phyloP scores from a whole-genome alignment of 1,140 invertebrate genomes.

The Brevipalpus yothersi region DNA sequence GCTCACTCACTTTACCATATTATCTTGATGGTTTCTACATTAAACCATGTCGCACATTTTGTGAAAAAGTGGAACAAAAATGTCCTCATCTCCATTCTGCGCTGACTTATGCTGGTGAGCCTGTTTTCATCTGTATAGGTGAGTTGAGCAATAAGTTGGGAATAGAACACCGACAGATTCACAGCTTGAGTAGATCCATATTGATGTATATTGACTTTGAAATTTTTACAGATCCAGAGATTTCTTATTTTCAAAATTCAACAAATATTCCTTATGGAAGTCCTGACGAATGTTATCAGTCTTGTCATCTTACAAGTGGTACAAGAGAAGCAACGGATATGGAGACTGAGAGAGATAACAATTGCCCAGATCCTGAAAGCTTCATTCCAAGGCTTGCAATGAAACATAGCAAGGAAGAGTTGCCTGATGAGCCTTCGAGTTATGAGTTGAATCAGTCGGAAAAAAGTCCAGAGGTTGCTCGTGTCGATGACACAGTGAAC shows the following conservation, averaged over 20 bases:
- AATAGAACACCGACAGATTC: neutral
- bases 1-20: slow-evolving; percentile 12
- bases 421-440: no score
- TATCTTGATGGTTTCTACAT: slow-evolving; percentile 4
- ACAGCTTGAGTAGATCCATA: no score
- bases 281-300: neutral
- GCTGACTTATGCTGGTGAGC: slow-evolving; percentile 15
- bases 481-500: no score
- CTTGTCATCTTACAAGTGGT: neutral
- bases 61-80: slow-evolving; percentile 14
- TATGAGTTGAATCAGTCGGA: no score
- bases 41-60: slow-evolving; percentile 13
- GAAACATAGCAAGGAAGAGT: no score
- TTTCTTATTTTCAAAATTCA: neutral
- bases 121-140: slow-evolving; percentile 16
- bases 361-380: no score
- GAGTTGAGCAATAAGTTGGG: neutral
- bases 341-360: no score
- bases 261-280: neutral
- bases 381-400: no score
- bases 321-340: neutral
- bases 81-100: slow-evolving; percentile 15
- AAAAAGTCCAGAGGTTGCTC: no score
- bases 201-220: neutral
- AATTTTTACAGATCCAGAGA: neutral